Percentiles rank a stretch among this genome's conserved stretches.
Evolutionary conservation across 2,113 vertebrate genomes (phyloP).

Genomic region (Phalacrocorax aristotelis): DNA sequence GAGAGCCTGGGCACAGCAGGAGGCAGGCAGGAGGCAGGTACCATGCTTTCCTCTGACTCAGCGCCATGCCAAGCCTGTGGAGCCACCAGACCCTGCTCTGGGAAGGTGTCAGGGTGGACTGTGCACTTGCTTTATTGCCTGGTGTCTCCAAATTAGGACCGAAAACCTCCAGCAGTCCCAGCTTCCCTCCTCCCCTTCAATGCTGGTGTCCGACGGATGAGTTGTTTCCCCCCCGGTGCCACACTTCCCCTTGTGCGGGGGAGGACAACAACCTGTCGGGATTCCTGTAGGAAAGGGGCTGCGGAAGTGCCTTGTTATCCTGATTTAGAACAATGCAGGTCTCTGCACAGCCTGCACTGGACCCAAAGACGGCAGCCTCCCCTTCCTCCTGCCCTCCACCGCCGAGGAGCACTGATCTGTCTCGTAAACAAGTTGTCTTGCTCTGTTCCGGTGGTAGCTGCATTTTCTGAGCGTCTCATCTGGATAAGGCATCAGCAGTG

Average conservation of each 20-base stretch:
- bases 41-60: fast-evolving
- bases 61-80: fast-evolving
- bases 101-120: not conserved
- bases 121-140: not conserved
- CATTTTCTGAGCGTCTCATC: not conserved
- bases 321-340: slow-evolving; percentile 25
- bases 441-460: not conserved
- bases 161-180: not conserved
- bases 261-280: not conserved
- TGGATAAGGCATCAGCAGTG: not conserved
- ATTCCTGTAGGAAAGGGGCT: slow-evolving; percentile 32
- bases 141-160: fast-evolving
- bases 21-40: not conserved
- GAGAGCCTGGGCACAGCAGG: not conserved
- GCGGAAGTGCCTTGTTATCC: slow-evolving; percentile 21
- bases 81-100: not conserved
- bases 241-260: not conserved
- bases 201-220: fast-evolving
- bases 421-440: slow-evolving; percentile 12
- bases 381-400: not conserved
- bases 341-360: not conserved
- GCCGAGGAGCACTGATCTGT: not conserved
- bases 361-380: not conserved
- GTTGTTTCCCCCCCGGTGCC: not conserved
- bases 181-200: not conserved